Percentiles rank a stretch among this genome's conserved stretches.
Evolutionary conservation across 2,888 invertebrate species (phyloP).

Genomic region (Abrostola tripartita): DNA sequence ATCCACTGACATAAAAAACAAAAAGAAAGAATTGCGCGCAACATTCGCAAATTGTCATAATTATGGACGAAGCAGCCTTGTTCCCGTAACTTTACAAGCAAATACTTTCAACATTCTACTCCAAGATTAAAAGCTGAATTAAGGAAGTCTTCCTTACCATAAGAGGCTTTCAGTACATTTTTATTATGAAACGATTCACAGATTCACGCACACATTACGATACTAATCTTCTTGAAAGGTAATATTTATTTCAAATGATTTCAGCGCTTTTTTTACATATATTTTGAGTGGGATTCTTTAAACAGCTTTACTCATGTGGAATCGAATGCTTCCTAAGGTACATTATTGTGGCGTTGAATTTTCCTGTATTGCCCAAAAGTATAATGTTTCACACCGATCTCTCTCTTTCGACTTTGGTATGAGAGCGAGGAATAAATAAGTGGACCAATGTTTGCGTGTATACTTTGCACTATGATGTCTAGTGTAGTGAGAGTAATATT

Average conservation of each 20-base stretch:
- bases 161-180: conserved; percentile 30
- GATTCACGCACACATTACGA: conserved; percentile 17
- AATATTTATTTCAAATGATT: conserved; percentile 17
- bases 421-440: too few relatives aligned
- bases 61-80: conserved; percentile 13
- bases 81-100: conserved; percentile 38
- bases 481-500: too few relatives aligned
- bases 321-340: neutral
- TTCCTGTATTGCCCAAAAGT: neutral
- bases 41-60: conserved; percentile 34
- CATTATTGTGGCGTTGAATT: neutral
- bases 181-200: conserved; percentile 21
- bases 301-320: neutral
- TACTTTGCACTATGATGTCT: too few relatives aligned
- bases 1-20: conserved; percentile 1
- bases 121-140: conserved; percentile 42
- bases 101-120: conserved; percentile 29
- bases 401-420: too few relatives aligned
- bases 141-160: conserved; percentile 20
- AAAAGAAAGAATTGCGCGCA: neutral
- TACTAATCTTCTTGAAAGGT: conserved; percentile 33
- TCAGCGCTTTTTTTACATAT: conserved; percentile 11
- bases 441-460: too few relatives aligned
- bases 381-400: too few relatives aligned
- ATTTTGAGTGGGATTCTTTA: neutral